phyloP scores from a whole-genome alignment of 2,797 vertebrate genomes.

The Todus mexicanus region DNA sequence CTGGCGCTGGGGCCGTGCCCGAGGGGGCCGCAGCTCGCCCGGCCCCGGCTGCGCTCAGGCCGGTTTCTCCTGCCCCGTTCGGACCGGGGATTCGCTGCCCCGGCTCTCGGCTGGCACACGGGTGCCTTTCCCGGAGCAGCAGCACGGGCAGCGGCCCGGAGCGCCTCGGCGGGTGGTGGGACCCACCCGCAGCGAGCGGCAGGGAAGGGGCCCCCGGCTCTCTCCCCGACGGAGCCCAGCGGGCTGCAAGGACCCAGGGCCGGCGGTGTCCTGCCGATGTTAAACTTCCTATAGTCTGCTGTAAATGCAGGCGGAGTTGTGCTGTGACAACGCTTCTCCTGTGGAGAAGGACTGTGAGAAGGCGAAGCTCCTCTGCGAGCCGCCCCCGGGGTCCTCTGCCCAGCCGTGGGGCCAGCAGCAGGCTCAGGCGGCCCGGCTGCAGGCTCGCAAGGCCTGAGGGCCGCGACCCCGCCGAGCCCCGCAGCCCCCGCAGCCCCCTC shows the following conservation, averaged over 20 bases:
- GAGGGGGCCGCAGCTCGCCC: background rate
- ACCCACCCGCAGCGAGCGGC: background rate
- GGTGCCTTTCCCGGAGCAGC: background rate
- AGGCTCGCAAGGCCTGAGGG: background rate
- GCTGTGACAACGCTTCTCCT: background rate
- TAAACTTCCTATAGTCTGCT: background rate
- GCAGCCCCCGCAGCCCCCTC: fast-evolving
- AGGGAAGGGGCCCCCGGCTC: background rate
- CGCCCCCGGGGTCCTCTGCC: background rate
- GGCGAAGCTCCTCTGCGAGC: background rate
- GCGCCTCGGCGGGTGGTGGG: background rate
- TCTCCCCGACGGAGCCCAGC: background rate
- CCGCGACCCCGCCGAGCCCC: background rate
- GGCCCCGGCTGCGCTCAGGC: background rate
- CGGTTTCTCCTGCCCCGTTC: background rate
- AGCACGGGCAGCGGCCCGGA: background rate
- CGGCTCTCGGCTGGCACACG: background rate
- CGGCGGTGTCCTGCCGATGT: background rate
- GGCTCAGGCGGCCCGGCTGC: background rate
- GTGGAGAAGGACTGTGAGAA: background rate
- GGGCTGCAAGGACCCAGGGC: background rate
- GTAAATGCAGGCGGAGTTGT: background rate
- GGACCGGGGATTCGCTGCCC: background rate
- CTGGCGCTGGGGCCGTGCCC: background rate
- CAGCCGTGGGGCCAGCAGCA: background rate